Conservation (phyloP, 2,113 vertebrate species). For the Catharus fuscescens region DNA sequence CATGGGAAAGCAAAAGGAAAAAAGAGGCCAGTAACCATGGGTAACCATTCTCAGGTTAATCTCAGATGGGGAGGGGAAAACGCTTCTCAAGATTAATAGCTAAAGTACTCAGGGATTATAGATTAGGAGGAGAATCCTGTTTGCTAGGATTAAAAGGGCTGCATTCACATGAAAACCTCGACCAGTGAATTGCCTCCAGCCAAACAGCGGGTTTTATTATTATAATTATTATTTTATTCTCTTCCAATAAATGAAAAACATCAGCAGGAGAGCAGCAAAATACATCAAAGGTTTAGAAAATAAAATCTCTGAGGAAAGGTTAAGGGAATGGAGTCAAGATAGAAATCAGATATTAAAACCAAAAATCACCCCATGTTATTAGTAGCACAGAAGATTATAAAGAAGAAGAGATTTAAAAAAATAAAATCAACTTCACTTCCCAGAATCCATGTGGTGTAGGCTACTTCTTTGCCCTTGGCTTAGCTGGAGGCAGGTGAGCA, state of each 20-base stretch:
- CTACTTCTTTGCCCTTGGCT: conserved; percentile 15
- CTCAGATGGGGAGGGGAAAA: conserved; percentile 47
- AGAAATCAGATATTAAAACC: conserved; percentile 62
- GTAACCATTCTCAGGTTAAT: conserved; percentile 54
- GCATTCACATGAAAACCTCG: conserved; percentile 64
- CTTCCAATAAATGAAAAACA: conserved; percentile 42
- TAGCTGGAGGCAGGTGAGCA: background rate
- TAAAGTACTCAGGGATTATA: conserved; percentile 62
- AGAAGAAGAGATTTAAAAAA: conserved; percentile 4
- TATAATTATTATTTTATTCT: conserved; percentile 62
- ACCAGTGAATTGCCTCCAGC: conserved; percentile 44
- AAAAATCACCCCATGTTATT: conserved; percentile 48
- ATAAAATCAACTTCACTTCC: conserved; percentile 4
- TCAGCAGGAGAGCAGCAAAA: conserved; percentile 60
- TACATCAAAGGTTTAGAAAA: conserved; percentile 63
- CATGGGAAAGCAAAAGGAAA: background rate
- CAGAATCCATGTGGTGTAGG: background rate
- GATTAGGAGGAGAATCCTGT: conserved; percentile 64
- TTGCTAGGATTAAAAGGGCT: conserved; percentile 61
- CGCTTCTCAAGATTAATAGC: conserved; percentile 62
- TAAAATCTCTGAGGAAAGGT: conserved; percentile 45
- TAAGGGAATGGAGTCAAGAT: conserved; percentile 62
- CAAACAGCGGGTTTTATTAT: conserved; percentile 34
- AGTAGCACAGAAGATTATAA: conserved; percentile 51
- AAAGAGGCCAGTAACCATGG: conserved; percentile 13